Conservation (phyloP, 2,888 invertebrate genomes). For the Pristionchus mayeri region DNA sequence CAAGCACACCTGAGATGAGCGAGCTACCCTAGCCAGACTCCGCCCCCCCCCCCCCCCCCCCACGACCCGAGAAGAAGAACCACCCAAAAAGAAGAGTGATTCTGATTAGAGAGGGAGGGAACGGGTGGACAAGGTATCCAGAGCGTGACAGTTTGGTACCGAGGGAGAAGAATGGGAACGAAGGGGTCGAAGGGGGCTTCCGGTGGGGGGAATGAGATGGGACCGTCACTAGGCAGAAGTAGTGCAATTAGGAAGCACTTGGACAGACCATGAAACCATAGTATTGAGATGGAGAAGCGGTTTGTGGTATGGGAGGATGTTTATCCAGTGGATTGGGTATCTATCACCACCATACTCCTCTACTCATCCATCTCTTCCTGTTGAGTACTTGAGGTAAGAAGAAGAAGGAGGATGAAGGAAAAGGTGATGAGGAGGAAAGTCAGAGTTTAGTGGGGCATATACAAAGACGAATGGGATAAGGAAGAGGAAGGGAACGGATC, state of each 20-base stretch:
- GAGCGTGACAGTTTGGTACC: too few species aligned
- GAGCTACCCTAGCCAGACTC: slow-evolving; percentile 16
- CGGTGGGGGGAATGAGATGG: neutral
- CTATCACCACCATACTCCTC: slow-evolving; percentile 23
- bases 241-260: neutral
- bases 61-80: neutral
- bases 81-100: neutral
- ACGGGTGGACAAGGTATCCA: neutral
- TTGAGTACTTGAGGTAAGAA: slow-evolving; percentile 38
- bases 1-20: slow-evolving; percentile 13
- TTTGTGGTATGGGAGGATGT: neutral
- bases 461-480: slow-evolving; percentile 28
- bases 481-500: slow-evolving; percentile 14
- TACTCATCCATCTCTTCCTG: slow-evolving; percentile 21
- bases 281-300: neutral
- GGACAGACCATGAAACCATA: neutral
- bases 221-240: neutral
- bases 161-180: neutral
- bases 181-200: neutral
- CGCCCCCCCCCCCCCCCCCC: too few species aligned
- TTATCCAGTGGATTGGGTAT: neutral
- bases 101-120: slow-evolving; percentile 20
- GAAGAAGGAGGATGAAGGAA: neutral
- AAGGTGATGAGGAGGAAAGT: slow-evolving; percentile 12
- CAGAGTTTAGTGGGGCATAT: slow-evolving; percentile 22